phyloP scores from a whole-genome alignment of 2,797 vertebrate species.

The Perodicticus potto region DNA sequence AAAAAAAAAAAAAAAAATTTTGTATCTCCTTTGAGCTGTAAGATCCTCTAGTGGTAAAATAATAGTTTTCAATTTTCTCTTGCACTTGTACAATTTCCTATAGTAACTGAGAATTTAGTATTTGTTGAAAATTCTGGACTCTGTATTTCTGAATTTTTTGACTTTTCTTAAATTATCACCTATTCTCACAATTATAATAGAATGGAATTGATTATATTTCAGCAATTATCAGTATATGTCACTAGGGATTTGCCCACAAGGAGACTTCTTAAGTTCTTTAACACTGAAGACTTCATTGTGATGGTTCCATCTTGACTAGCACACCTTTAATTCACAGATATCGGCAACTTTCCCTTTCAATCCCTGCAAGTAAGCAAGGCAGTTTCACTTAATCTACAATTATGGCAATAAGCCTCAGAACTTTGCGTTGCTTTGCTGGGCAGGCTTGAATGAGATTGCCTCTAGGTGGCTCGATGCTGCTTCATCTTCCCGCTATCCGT shows the following conservation, averaged over 20 bases:
- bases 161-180: neutral
- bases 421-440: slow-evolving; percentile 74
- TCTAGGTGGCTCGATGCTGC: slow-evolving; percentile 75
- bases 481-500: slow-evolving; percentile 69
- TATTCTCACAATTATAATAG: neutral
- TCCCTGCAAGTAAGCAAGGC: slow-evolving; percentile 1
- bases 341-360: neutral
- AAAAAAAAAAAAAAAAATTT: no score
- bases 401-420: slow-evolving; percentile 60
- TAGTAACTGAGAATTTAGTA: neutral
- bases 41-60: neutral
- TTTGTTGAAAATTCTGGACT: neutral
- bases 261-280: neutral
- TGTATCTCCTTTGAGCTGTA: neutral
- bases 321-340: neutral
- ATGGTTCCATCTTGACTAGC: neutral
- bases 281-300: neutral
- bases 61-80: neutral
- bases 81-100: neutral
- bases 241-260: neutral
- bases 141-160: neutral
- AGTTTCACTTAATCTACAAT: slow-evolving; percentile 66
- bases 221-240: neutral
- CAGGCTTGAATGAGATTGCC: slow-evolving; percentile 62
- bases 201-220: neutral